phyloP scores from a whole-genome alignment of 2,888 invertebrate genomes.

The Hipparchia semele region DNA sequence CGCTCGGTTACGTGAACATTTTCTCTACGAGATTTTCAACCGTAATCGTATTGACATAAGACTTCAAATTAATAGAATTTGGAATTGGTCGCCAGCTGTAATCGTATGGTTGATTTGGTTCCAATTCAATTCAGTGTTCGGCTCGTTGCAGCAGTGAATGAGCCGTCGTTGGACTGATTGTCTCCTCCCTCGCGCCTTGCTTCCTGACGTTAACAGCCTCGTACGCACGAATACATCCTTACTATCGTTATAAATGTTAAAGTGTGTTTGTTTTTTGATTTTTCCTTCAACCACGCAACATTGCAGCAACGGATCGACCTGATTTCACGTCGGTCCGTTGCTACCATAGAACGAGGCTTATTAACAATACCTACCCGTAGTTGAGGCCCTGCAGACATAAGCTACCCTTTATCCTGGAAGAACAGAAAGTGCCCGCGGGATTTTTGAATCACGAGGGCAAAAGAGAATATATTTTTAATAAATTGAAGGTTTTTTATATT shows the following conservation, averaged over 20 bases:
- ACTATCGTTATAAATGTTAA: no score
- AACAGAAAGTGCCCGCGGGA: no score
- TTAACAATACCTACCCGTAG: no score
- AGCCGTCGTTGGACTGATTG: slow-evolving; percentile 73
- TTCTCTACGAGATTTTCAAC: not conserved
- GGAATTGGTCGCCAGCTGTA: slow-evolving; percentile 56
- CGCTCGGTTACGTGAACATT: not conserved
- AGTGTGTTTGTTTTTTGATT: no score
- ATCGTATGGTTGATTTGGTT: slow-evolving; percentile 77
- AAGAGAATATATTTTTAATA: no score
- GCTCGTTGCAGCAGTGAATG: slow-evolving; percentile 77
- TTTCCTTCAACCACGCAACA: no score
- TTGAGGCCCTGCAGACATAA: no score
- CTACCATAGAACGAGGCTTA: no score
- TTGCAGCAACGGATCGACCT: no score
- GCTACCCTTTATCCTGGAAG: no score
- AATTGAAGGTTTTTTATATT: not conserved
- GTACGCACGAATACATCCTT: not conserved
- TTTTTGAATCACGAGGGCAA: no score
- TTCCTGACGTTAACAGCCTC: slow-evolving; percentile 14
- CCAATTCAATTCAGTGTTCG: slow-evolving; percentile 78
- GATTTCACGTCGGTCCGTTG: no score
- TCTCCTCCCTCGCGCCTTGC: slow-evolving; percentile 47
- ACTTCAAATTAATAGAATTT: not conserved
- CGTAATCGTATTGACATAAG: not conserved